Conservation (phyloP, 2,797 vertebrate species). For the Typhlichthys subterraneus region DNA sequence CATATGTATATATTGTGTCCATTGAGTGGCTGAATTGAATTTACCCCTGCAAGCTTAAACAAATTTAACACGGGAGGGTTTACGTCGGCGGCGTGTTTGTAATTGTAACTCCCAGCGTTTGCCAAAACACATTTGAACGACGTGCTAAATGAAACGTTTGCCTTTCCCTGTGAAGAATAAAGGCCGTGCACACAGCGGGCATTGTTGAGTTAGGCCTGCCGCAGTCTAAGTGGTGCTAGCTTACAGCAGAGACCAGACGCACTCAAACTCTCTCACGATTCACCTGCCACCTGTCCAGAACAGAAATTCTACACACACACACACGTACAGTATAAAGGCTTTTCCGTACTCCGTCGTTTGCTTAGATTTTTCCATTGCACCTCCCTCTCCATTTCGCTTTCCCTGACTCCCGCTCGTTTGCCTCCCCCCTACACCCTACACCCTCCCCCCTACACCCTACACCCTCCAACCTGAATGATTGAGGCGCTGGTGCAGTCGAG, state of each 20-base stretch:
- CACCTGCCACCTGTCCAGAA: too few species aligned
- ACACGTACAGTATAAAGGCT: too few species aligned
- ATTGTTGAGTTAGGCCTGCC: conserved; percentile 34
- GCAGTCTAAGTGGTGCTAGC: conserved; percentile 38
- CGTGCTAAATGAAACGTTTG: conserved; percentile 46
- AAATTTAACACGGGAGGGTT: too few species aligned
- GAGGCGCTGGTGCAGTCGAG: conserved; percentile 32
- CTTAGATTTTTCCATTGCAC: conserved; percentile 15
- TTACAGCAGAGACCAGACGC: neutral
- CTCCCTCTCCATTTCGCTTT: conserved; percentile 16
- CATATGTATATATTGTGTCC: too few species aligned
- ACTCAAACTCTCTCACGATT: neutral
- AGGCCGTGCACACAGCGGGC: conserved; percentile 15
- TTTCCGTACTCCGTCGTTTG: too few species aligned
- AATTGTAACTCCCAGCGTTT: conserved; percentile 53
- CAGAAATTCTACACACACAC: too few species aligned
- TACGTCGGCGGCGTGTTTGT: conserved; percentile 26
- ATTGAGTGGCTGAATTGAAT: too few species aligned
- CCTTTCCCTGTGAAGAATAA: conserved; percentile 3
- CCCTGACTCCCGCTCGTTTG: neutral
- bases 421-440: too few species aligned
- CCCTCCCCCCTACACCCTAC: neutral
- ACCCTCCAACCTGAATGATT: conserved; percentile 26
- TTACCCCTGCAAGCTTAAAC: too few species aligned
- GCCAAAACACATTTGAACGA: conserved; percentile 52